Conservation (phyloP, 2,888 invertebrate species). For the Lamellibrachia columna region DNA sequence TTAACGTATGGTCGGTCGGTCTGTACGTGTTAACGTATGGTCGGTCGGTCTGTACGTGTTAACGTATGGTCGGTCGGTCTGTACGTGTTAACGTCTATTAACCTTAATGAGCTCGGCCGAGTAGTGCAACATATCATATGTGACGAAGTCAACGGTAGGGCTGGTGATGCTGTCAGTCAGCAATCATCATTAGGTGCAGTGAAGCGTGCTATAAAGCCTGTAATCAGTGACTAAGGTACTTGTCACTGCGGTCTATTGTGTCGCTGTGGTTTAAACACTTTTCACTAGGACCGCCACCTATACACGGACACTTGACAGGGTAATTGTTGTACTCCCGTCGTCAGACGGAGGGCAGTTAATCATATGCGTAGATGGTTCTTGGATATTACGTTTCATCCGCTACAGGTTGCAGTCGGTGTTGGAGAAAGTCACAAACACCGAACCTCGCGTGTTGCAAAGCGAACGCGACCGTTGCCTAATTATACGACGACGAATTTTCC, state of each 20-base stretch:
- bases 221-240: slow-evolving; percentile 10
- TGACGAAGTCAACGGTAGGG: background rate
- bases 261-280: slow-evolving; percentile 6
- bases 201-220: background rate
- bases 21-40: background rate
- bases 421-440: background rate
- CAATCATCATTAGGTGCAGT: background rate
- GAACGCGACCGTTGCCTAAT: slow-evolving; percentile 1
- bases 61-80: background rate
- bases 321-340: background rate
- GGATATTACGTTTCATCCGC: background rate
- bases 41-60: no score
- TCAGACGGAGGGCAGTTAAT: background rate
- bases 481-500: background rate
- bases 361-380: slow-evolving; percentile 12
- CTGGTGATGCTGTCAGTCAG: slow-evolving; percentile 10
- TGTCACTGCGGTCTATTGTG: slow-evolving; percentile 10
- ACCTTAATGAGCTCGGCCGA: background rate
- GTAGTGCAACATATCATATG: background rate
- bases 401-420: background rate
- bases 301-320: background rate
- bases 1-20: no score
- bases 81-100: background rate
- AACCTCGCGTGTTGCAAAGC: background rate
- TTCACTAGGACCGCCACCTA: background rate